A percentile compares a stretch with the other conserved stretches of the same genome.
These are phyloP conservation scores for Drosophila phalerata DNA, from an alignment of 2,888 invertebrate species.

Conservation along the genomic window DNA sequence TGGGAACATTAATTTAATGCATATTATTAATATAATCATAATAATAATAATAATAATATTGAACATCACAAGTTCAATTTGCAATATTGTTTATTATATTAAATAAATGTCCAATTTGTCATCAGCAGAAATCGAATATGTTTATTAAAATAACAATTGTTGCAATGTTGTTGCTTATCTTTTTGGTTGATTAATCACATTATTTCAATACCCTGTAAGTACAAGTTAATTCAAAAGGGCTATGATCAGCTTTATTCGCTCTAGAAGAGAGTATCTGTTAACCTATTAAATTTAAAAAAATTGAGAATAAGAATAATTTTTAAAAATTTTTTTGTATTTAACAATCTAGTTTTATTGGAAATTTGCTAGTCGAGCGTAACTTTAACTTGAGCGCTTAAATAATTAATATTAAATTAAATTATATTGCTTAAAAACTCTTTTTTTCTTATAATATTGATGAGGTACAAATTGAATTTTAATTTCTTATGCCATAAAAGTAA, in stretches of 20 bases:
- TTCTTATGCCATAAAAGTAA: slow-evolving; percentile 22
- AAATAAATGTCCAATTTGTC: slow-evolving; percentile 33
- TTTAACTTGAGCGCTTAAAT: not conserved
- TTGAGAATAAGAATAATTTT: not conserved
- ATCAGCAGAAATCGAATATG: slow-evolving; percentile 12
- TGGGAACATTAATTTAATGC: slow-evolving; percentile 8
- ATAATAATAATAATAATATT: not conserved
- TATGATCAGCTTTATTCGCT: not conserved
- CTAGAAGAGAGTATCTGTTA: not conserved
- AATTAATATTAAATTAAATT: slow-evolving; percentile 10
- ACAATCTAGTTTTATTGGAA: not conserved
- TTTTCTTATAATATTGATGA: not conserved
- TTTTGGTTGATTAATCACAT: slow-evolving; percentile 5
- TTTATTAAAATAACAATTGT: slow-evolving; percentile 8
- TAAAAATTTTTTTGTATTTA: too few species aligned
- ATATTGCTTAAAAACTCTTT: not conserved
- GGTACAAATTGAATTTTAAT: slow-evolving; percentile 31
- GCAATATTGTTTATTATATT: not conserved
- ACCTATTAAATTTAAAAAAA: not conserved
- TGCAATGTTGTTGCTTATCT: slow-evolving; percentile 11
- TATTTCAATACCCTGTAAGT: not conserved
- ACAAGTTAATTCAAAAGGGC: not conserved
- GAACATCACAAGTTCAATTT: not conserved
- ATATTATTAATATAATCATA: slow-evolving; percentile 5
- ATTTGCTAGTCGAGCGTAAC: not conserved